Evolutionary conservation across 2,888 invertebrate species (phyloP).

Genomic region (Tinea pellionella): DNA sequence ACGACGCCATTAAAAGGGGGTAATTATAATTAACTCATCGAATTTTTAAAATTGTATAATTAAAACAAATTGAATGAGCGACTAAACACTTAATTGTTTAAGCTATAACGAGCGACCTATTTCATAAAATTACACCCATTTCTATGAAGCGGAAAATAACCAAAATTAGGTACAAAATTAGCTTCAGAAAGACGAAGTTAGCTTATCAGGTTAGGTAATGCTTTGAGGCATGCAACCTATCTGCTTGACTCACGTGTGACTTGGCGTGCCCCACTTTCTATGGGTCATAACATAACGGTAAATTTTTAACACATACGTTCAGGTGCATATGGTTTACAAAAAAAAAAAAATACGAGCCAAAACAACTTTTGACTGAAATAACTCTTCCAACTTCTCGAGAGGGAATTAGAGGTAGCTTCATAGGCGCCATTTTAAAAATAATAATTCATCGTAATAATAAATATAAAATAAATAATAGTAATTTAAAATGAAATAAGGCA

Average conservation of each 20-base stretch:
- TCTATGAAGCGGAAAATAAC: constrained; percentile 8
- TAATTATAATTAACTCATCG: background rate
- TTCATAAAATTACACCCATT: constrained; percentile 1
- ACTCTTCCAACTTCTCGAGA: background rate
- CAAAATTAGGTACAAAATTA: background rate
- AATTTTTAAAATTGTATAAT: background rate
- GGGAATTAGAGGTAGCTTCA: background rate
- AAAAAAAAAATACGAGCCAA: background rate
- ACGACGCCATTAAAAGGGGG: background rate
- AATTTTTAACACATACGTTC: background rate
- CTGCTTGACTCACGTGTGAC: constrained; percentile 12
- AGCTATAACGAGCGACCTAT: background rate
- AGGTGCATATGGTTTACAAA: background rate
- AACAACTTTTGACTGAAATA: background rate
- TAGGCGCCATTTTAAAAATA: background rate
- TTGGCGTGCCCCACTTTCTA: constrained; percentile 6
- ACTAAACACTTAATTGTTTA: constrained; percentile 3
- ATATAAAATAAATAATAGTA: too few species aligned
- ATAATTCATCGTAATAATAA: too few species aligned
- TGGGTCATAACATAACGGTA: constrained; percentile 13
- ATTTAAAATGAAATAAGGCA: too few species aligned
- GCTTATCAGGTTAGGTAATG: constrained; percentile 8
- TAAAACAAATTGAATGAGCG: constrained; percentile 6
- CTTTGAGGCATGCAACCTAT: constrained; percentile 11
- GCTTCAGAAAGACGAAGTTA: background rate